phyloP scores from a whole-genome alignment of 2,888 invertebrate genomes.

The Chrysolina oricalcia region DNA sequence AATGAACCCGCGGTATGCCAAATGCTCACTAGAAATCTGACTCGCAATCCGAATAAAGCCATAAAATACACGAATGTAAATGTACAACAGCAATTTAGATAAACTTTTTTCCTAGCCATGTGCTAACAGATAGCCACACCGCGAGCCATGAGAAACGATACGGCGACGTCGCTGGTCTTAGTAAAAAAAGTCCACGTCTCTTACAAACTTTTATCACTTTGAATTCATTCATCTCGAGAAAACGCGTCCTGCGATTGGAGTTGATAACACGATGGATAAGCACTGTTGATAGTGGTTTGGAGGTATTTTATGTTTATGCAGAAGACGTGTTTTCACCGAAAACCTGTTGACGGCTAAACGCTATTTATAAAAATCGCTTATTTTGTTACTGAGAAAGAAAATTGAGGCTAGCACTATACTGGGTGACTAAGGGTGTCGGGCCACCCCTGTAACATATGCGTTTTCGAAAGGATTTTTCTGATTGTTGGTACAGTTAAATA shows the following conservation, averaged over 20 bases:
- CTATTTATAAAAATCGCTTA: too few relatives aligned
- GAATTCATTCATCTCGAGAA: not conserved
- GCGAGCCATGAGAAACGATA: conserved; percentile 34
- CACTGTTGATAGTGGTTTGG: too few relatives aligned
- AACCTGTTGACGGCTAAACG: too few relatives aligned
- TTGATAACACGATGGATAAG: not conserved
- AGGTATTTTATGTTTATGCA: too few relatives aligned
- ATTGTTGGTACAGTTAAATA: too few relatives aligned
- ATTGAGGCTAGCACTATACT: too few relatives aligned
- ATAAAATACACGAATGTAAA: conserved; percentile 51
- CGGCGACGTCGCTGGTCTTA: not conserved
- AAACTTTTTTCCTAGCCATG: conserved; percentile 56
- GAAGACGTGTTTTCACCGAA: too few relatives aligned
- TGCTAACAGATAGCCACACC: conserved; percentile 37
- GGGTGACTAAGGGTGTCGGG: too few relatives aligned
- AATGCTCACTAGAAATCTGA: conserved; percentile 28
- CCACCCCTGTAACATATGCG: too few relatives aligned
- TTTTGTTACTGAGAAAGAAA: too few relatives aligned
- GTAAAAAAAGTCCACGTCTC: not conserved
- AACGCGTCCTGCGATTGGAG: not conserved
- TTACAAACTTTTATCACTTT: not conserved
- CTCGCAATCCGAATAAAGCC: conserved; percentile 39
- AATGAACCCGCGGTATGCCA: conserved; percentile 3
- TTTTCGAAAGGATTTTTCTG: too few relatives aligned
- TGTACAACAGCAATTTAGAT: conserved; percentile 54